Base-by-base conservation (phyloP, 2,113 vertebrate genomes). In the Alosa alosa region DNA sequence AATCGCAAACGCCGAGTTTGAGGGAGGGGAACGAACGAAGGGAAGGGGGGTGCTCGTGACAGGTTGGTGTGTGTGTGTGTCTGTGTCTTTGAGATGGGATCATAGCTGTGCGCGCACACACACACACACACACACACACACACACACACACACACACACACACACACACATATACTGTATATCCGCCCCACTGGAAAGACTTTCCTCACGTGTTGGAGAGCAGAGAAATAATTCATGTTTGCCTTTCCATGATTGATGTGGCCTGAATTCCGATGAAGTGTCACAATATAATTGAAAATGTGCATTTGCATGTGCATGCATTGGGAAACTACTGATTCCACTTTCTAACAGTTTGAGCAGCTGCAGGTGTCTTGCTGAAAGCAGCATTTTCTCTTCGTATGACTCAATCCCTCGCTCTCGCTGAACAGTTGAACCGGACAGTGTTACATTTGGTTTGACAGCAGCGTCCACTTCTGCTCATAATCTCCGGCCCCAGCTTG, bases 271-370 rank as follows among this genome's bases (percentile, higher is more conserved):
- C 81, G 60, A 83, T 55, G 13, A 84, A 44, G 78, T 84, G 45
- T 82, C 82, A 84, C 17, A 31, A 83, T 82, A 87, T 83, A 86
- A 64, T 82, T 87, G 85, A 87, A 89, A 85, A 87, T 87, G 84
- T 86, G 81, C 84, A 82, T 88, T n/a, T n/a, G 81, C 15, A 89
- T 89, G 86, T 84, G 44, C 84, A 88, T 90, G 47, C 52, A 75
- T 84, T 47, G 52, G n/a, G 31, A 31, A 72, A 31, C 22, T 6
- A 31, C 64, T 25, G 64, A n/a, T 31, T 72, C 25, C n/a, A 31
- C 64, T 72, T 6, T 72, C 1, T 72, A 72, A 72, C 8, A 10
- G 25, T 72, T 72, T 72, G n/a, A 31, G n/a, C 11, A 72, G 64
- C 31, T 72, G 64, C 64, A n/a, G 25, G 11, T 72, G 25, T 8